These are phyloP conservation scores for Anguilla obscura DNA, from an alignment of 2,797 vertebrate species.

Conservation along the genomic window DNA sequence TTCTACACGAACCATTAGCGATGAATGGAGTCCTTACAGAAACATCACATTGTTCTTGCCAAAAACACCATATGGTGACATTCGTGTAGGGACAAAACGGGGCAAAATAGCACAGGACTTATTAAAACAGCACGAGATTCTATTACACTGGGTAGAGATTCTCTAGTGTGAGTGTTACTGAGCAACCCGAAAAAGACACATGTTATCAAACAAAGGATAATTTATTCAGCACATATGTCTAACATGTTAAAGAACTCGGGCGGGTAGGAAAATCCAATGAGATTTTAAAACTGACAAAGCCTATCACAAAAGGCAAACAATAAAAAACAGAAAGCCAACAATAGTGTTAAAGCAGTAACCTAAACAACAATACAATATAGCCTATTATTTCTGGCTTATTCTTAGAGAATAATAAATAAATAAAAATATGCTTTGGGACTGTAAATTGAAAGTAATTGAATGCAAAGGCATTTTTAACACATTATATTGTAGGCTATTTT, in stretches of 20 bases:
- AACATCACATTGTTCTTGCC: constrained; percentile 54
- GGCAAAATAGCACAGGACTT: constrained; percentile 47
- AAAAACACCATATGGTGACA: constrained; percentile 74
- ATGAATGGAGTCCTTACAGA: constrained; percentile 42
- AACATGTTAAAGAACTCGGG: constrained; percentile 25
- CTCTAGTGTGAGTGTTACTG: constrained; percentile 57
- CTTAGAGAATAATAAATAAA: not conserved
- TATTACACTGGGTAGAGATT: constrained; percentile 69
- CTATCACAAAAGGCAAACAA: not conserved
- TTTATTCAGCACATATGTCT: constrained; percentile 32
- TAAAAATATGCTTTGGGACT: not conserved
- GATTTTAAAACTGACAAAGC: not conserved
- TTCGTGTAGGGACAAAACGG: constrained; percentile 64
- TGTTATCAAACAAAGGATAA: constrained; percentile 52
- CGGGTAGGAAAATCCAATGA: constrained; percentile 10
- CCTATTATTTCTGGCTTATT: not conserved
- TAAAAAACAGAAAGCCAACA: not conserved
- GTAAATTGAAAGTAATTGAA: too few relatives aligned
- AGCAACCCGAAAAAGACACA: constrained; percentile 29
- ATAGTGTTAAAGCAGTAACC: constrained; percentile 3
- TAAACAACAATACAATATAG: not conserved
- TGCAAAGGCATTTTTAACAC: too few relatives aligned
- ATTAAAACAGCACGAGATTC: constrained; percentile 73
- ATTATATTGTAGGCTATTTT: not conserved
- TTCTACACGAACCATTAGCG: constrained; percentile 51